Evolutionary conservation across 2,888 invertebrate species (phyloP), one percentile per base, ranked within the genome.

Genomic region (Meloe dianella): DNA sequence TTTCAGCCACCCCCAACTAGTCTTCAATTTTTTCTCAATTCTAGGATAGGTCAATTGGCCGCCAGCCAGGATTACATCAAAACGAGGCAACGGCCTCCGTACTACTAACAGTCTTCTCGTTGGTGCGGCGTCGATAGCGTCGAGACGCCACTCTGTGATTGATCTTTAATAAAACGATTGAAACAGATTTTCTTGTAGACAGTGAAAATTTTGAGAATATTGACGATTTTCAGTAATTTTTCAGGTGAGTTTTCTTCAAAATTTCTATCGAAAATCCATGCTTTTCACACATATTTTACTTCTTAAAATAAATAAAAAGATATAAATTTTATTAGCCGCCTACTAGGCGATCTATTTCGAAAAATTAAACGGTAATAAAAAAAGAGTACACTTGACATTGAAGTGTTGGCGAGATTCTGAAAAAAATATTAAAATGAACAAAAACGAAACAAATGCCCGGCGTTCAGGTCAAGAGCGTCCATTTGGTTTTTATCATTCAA

Each of bases 41-140:
- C 65, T 69, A 70, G 73, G 72, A 71, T 73, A 64, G 67, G 70
- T 68, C 70, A 70, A 70, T 73, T 75, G 75, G 74, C 72, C 22
- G 30, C 10, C 27, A 60, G 70, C 75, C 75, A 67, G 72, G 58
- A 66, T 69, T 69, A 69, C 66, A 69, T 69, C 69, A 69, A 69
- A 69, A 69, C 64, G 69, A 69, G 69, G 66, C 69, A 69, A 69
- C 69, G 69, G 63, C 69, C 69, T 69, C 69, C 61, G 9, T 29
- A 60, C 66, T 41, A 60, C 66, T 41, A 60, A 68, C 65, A 68
- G 68, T 66, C 63, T 61, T 63, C 64, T 61, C 61, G 61, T 61
- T 69, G 66, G 63, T 47, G 54, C 64, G 64, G 59, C 69, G 69
- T 38, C 69, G 64, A 59, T 61, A 69, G 64, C 65, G 65, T 66